Percentiles rank a stretch among this genome's conserved stretches.
Conservation (phyloP, 2,888 invertebrate genomes). For the Scelioninae gen. 1 region DNA sequence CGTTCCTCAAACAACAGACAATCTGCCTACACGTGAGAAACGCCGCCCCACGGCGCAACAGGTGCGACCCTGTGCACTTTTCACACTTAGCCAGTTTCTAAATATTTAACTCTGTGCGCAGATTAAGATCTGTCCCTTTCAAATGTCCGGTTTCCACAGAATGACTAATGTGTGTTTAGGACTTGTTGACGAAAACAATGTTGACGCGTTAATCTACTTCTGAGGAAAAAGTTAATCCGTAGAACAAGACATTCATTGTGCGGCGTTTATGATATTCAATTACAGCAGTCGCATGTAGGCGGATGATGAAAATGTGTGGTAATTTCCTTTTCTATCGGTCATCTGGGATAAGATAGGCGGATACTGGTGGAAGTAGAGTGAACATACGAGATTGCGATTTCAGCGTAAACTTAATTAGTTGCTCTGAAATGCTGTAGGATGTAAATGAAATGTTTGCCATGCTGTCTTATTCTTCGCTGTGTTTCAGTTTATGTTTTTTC, state of each 20-base stretch:
- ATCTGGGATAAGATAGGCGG: conserved; percentile 18
- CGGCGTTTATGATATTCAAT: conserved; percentile 9
- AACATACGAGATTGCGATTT: conserved; percentile 6
- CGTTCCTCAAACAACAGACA: conserved; percentile 23
- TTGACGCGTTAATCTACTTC: conserved; percentile 35
- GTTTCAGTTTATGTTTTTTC: not conserved
- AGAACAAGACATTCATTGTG: conserved; percentile 19
- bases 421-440: conserved; percentile 6
- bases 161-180: conserved; percentile 27
- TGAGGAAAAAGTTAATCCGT: conserved; percentile 16
- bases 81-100: conserved; percentile 14
- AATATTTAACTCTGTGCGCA: conserved; percentile 13
- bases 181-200: conserved; percentile 30
- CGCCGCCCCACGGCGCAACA: conserved; percentile 11
- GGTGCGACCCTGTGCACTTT: conserved; percentile 21
- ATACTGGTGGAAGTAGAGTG: conserved; percentile 16
- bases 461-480: no score
- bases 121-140: conserved; percentile 32
- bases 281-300: conserved; percentile 6
- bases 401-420: conserved; percentile 10
- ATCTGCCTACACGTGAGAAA: conserved; percentile 35
- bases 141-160: not conserved
- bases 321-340: conserved; percentile 18
- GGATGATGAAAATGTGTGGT: conserved; percentile 17
- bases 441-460: not conserved